Evolutionary conservation across 2,888 invertebrate species (phyloP), one percentile per base, ranked within the genome.

Genomic region (Chironomus riparius): DNA sequence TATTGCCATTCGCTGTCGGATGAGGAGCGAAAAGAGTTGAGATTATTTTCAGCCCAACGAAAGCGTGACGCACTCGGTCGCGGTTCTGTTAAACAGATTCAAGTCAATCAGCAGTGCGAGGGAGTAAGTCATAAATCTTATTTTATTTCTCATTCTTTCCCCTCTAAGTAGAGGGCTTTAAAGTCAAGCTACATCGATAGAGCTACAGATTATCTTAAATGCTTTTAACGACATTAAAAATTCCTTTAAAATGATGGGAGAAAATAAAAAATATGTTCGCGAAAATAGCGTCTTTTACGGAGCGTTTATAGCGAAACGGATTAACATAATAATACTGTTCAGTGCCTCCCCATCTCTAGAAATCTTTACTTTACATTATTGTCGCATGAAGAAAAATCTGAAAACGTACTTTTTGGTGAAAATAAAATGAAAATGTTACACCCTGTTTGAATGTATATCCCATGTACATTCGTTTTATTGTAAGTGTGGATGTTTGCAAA

Each of bases 21-120:
- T 81, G 96, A 97, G 83, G 98, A 98, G 84, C 90, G 95, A 81
- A 94, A 95, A 83, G 98, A 97, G 85, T 87, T 97, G 80, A 87
- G 95, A 79, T 88, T 96, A 82, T 98, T 97, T 86, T 95, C 94
- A 79, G 92, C 93, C 38, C 96, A 97, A 85, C 87, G 98, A 82
- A 98, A 98, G 84, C 87, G 95, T 77, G 97, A 98, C 84, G 96
- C 97, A 24, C 88, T 98, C 76, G 98, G 98, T 56, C 87, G 97
- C 77, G 98, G 97, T 38, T 91, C 92, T 81, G 96, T 97, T 79
- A 87, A 93, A 80, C 94, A 94, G 85, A 85, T 92, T 82, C 91
- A 92, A 77, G 88, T 90, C 78, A 87, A 89, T 15, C 88, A 90
- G 81, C 88, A 91, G 71, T 93, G 94, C 82, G 89, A 91, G 79